Evolutionary conservation across 2,888 invertebrate genomes (phyloP).

Genomic region (Tenthredo scrophulariae): DNA sequence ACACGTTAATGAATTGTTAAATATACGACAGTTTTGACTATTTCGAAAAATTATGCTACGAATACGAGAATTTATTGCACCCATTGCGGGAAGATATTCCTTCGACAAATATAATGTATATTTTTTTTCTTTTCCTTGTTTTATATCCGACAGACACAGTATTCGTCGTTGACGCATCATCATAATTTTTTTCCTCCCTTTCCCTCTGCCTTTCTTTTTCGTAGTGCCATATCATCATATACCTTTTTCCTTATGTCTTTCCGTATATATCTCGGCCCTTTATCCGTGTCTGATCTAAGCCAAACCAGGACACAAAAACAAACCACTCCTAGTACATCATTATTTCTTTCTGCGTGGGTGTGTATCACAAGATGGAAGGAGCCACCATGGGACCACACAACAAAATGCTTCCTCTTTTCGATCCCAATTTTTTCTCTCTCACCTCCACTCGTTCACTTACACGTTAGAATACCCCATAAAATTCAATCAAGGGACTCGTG

Average conservation of each 20-base stretch:
- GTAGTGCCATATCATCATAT: slow-evolving; percentile 25
- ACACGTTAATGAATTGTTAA: not conserved
- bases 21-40: not conserved
- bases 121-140: not conserved
- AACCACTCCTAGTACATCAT: slow-evolving; percentile 45
- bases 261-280: not conserved
- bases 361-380: slow-evolving; percentile 12
- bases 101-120: not conserved
- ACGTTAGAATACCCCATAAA: slow-evolving; percentile 24
- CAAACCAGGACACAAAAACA: slow-evolving; percentile 28
- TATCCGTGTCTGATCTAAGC: slow-evolving; percentile 41
- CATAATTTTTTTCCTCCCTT: not conserved
- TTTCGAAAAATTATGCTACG: not conserved
- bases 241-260: not conserved
- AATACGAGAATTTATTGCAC: not conserved
- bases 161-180: slow-evolving; percentile 22
- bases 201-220: not conserved
- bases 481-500: not conserved
- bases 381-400: not conserved
- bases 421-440: not conserved
- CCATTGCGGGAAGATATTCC: not conserved
- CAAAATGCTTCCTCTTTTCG: slow-evolving; percentile 29
- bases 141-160: not conserved
- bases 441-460: slow-evolving; percentile 2
- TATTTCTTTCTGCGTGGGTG: slow-evolving; percentile 43